phyloP scores from a whole-genome alignment of 2,113 vertebrate species.

The Muscicapa adusta region DNA sequence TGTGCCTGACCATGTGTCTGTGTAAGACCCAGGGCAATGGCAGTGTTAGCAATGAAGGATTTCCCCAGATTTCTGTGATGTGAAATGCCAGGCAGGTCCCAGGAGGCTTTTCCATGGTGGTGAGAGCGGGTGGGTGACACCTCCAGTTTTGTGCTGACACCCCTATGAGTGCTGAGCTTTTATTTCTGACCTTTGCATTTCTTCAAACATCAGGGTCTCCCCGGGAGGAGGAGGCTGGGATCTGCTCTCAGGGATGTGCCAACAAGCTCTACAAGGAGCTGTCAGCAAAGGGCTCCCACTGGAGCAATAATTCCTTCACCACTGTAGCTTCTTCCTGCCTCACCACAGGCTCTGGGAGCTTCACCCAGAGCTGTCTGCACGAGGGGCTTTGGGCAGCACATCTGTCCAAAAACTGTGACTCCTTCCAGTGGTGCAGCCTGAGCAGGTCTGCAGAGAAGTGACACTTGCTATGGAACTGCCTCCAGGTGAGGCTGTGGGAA shows the following conservation, averaged over 20 bases:
- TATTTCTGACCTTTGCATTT: neutral
- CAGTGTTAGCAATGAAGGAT: neutral
- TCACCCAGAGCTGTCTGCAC: neutral
- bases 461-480: neutral
- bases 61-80: neutral
- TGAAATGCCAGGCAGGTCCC: rapidly evolving
- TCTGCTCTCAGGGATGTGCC: neutral
- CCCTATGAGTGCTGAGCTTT: rapidly evolving
- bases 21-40: neutral
- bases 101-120: neutral
- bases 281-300: neutral
- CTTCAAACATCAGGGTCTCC: neutral
- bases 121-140: neutral
- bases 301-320: neutral
- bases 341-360: neutral
- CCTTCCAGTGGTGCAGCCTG: rapidly evolving
- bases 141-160: neutral
- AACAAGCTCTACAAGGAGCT: neutral
- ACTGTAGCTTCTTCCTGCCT: neutral
- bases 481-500: neutral
- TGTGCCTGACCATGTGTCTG: too few relatives aligned
- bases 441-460: neutral
- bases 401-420: neutral
- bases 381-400: neutral
- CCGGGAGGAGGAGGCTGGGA: neutral